Percentiles rank a stretch among this genome's conserved stretches.
phyloP scores from a whole-genome alignment of 2,113 vertebrate genomes.

The Scortum barcoo region DNA sequence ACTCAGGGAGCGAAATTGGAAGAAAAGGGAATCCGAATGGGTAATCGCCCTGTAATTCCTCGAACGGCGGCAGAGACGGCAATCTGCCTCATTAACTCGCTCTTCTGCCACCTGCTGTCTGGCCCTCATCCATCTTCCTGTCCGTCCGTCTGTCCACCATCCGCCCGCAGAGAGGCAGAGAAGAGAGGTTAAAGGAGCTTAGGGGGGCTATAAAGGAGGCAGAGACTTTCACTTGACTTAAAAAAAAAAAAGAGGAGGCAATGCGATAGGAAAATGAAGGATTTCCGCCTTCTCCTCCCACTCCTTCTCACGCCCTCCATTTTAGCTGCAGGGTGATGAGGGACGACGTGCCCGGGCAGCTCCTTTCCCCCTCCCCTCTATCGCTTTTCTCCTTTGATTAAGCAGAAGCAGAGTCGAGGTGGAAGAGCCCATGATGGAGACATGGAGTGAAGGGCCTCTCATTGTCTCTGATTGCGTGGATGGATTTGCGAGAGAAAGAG shows the following conservation, averaged over 20 bases:
- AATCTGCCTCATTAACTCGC: slow-evolving; percentile 77
- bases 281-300: slow-evolving; percentile 5
- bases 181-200: slow-evolving; percentile 50
- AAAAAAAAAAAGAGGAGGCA: slow-evolving; percentile 26
- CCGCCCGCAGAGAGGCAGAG: slow-evolving; percentile 25
- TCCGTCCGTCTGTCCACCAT: slow-evolving; percentile 49
- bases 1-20: slow-evolving; percentile 37
- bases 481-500: slow-evolving; percentile 29
- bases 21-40: slow-evolving; percentile 55
- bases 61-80: slow-evolving; percentile 60
- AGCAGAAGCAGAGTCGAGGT: slow-evolving; percentile 1
- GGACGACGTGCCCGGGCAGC: background rate
- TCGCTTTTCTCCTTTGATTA: slow-evolving; percentile 49
- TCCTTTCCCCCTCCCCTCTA: slow-evolving; percentile 14
- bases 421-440: slow-evolving; percentile 21
- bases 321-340: slow-evolving; percentile 42
- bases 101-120: slow-evolving; percentile 41
- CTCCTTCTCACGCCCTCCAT: slow-evolving; percentile 33
- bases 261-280: slow-evolving; percentile 51
- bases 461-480: slow-evolving; percentile 42
- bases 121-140: slow-evolving; percentile 63
- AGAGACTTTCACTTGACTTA: slow-evolving; percentile 39
- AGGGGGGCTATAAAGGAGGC: slow-evolving; percentile 56
- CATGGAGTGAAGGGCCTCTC: slow-evolving; percentile 30
- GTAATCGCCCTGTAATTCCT: slow-evolving; percentile 78